phyloP scores from a whole-genome alignment of 1,140 invertebrate genomes.

The Ceratina calcarata region DNA sequence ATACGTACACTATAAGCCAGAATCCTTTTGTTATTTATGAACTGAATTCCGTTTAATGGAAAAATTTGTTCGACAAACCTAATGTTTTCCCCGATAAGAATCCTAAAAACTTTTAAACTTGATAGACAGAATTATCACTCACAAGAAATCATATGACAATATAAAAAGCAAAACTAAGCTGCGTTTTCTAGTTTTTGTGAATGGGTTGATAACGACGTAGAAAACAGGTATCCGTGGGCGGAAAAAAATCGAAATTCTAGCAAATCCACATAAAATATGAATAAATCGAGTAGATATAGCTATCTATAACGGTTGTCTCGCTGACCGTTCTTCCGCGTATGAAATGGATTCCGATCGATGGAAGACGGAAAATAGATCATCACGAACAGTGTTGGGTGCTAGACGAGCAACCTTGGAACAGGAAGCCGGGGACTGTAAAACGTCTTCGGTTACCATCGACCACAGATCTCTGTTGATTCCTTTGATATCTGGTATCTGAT shows the following conservation, averaged over 20 bases:
- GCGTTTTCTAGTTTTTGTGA: background rate
- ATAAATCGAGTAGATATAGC: constrained; percentile 1
- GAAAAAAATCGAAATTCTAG: constrained; percentile 24
- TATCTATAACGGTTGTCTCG: constrained; percentile 56
- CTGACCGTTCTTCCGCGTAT: constrained; percentile 60
- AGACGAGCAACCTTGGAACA: constrained; percentile 58
- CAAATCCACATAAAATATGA: constrained; percentile 24
- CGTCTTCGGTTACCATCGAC: constrained; percentile 69
- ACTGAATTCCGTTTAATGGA: too few species aligned
- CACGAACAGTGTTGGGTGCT: constrained; percentile 44
- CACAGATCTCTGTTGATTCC: constrained; percentile 66
- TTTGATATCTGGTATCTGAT: constrained; percentile 53
- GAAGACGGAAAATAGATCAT: constrained; percentile 61
- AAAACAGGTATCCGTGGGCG: background rate
- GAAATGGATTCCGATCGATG: constrained; percentile 63
- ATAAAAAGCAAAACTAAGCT: background rate
- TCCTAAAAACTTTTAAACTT: background rate
- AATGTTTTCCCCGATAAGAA: background rate
- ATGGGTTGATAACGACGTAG: background rate
- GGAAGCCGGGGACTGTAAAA: constrained; percentile 64
- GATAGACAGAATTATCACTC: background rate
- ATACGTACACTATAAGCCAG: too few species aligned
- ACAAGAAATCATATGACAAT: background rate
- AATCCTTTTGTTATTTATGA: too few species aligned
- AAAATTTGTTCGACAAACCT: background rate